Base-by-base conservation (phyloP, 1,140 invertebrate species). In the Apolygus lucorum region DNA sequence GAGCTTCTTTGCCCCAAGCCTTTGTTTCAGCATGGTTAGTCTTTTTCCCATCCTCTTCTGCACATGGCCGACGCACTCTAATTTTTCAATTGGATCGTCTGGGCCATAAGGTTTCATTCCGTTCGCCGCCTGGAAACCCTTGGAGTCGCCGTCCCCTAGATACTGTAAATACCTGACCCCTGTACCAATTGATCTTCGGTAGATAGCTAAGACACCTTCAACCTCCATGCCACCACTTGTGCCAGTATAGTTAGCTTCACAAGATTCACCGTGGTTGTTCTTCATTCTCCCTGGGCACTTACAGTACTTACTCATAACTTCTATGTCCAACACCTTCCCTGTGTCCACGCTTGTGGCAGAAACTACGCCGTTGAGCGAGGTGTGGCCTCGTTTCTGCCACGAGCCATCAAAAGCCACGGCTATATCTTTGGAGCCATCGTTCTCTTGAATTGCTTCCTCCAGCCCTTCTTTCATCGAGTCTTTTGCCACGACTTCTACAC, bases 151-250 rank as follows among this genome's bases (percentile, higher is more conserved):
- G 63, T 75, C 73, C 17, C 69, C 69, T 17, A 68, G 52, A 26
- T 68, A 64, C 22, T 69, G 62, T 2, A 59, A 14, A 29, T 69
- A 69, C 22, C 62, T 59, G 2, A 69, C 67, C 68, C 63, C 64
- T 67, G 69, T 68, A 24, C 29, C 13, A 54, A 52, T 2, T 11
- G 71, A 75, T 68, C 74, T 62, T 71, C 69, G 21, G 70, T 71
- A 74, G 25, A 75, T 74, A 62, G 70, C 52, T 49, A 71, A 28
- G 24, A 71, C 72, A 29, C 70, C 71, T 26, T 70, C 69, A n/a
- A 70, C 68, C 54, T 75, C 72, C 74, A 75, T 75, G 52, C 69
- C 73, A 34, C 71, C 74, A 68, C 72, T 73, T 52, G 67, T 74
- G 65, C 72, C 73, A 28, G 27, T 21, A 63, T 72, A 73, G 68